Base-by-base conservation (phyloP, 2,797 vertebrate species). In the Danio kyathit region DNA sequence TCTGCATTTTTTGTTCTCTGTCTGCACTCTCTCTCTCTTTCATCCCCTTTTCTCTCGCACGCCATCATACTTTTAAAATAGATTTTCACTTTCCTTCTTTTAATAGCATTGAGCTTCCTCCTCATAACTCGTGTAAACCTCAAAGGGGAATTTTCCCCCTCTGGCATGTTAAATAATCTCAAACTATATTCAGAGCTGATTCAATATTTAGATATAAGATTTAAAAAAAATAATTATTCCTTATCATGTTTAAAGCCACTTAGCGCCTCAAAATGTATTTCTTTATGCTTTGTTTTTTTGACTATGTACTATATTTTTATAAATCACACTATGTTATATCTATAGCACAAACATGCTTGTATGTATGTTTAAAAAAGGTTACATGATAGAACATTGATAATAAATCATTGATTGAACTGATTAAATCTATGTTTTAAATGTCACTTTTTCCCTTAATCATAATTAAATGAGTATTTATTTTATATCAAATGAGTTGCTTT, bases 201-300 rank as follows among this genome's bases (percentile, higher is more conserved):
- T 78, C 5, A 48, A 40, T 78, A 59, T 19, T 66, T 38, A 66
- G 40, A 57, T 67, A 48, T 59, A 75, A 11, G 19, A 12, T 76
- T 5, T 67, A 38, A 38, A 12, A 1, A 51, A 1, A 40, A 49
- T 56, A n/a, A n/a, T n/a, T 29, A 29, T 73, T 17, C 7, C 11
- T 17, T 1, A 57, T 73, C 54, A 57, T 57, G 12, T 57, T 4
- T 7, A 59, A 44, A 11, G 5, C 41, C 19, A 46, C 71, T 73
- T 21, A 13, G 46, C 51, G 6, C 14, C 52, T 59, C 11, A 78
- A 57, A 78, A 12, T 3, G 9, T 16, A 4, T 46, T 57, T 59
- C 6, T 21, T 56, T 21, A 3, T 59, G 29, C 29, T 29, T 29
- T 29, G 1, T 19, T 2, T 40, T 40, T 40, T 61, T 8, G 16